Evolutionary conservation across 2,113 vertebrate species (phyloP).

Genomic region (Opisthocomus hoazin): DNA sequence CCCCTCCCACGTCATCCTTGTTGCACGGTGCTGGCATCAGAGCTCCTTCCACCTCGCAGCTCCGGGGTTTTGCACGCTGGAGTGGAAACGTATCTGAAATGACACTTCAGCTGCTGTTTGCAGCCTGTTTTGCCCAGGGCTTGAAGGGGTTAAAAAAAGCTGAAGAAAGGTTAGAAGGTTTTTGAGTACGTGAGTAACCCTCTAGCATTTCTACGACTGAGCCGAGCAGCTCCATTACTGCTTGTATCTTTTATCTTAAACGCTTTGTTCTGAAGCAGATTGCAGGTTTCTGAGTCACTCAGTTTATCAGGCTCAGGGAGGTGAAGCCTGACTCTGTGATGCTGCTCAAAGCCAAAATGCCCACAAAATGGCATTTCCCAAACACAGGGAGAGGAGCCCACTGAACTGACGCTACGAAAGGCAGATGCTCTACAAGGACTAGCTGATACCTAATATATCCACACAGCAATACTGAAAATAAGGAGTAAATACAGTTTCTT

Average conservation of each 20-base stretch:
- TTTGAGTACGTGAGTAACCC: background rate
- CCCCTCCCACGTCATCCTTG: accelerated
- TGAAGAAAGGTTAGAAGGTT: constrained; percentile 7
- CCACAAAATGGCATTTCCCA: background rate
- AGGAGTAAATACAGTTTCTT: background rate
- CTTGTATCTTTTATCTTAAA: background rate
- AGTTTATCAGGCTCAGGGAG: background rate
- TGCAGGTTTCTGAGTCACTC: constrained; percentile 32
- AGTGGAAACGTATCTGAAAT: background rate
- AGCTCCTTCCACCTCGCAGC: background rate
- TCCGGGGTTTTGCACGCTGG: background rate
- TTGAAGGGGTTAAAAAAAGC: constrained; percentile 18
- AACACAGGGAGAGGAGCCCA: background rate
- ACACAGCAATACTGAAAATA: background rate
- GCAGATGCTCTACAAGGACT: background rate
- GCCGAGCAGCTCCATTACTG: background rate
- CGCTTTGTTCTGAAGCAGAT: constrained; percentile 34
- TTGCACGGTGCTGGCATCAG: background rate
- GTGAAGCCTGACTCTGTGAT: background rate
- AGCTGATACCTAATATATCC: background rate
- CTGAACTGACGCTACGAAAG: background rate
- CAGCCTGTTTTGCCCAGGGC: background rate
- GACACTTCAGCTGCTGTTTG: background rate
- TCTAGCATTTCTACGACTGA: background rate
- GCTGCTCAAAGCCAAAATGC: background rate